These are phyloP conservation scores for Tautogolabrus adspersus DNA, from an alignment of 2,113 vertebrate genomes.

Conservation along the genomic window DNA sequence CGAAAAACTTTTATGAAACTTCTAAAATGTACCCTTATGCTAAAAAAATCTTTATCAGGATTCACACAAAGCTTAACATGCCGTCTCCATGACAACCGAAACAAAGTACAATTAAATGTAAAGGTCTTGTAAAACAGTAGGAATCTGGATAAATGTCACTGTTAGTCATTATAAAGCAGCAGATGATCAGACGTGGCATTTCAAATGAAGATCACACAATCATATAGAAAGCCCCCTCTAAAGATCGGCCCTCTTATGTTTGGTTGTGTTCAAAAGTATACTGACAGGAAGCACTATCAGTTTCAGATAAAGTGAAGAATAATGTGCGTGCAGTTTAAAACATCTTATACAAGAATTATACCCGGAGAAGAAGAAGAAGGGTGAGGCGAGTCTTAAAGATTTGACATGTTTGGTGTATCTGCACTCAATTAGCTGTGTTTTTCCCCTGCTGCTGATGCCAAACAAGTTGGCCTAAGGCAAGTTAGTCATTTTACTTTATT, in stretches of 20 bases:
- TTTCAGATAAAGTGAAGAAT: conserved; percentile 9
- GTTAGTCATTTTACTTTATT: conserved; percentile 41
- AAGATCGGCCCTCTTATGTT: neutral
- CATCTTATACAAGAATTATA: neutral
- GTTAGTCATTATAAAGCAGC: conserved; percentile 55
- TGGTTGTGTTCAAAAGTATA: conserved; percentile 32
- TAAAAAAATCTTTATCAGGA: neutral
- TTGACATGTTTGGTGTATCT: conserved; percentile 36
- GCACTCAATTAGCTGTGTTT: conserved; percentile 52
- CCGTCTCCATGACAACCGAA: neutral
- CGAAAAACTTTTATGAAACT: no score
- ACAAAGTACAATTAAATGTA: conserved; percentile 54
- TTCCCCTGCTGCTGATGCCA: conserved; percentile 45
- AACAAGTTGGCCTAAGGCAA: conserved; percentile 45
- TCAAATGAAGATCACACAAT: conserved; percentile 41
- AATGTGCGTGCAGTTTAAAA: neutral
- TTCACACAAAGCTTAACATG: neutral
- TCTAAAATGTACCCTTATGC: neutral
- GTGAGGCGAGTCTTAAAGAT: conserved; percentile 18
- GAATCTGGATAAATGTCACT: conserved; percentile 65
- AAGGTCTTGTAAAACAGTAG: conserved; percentile 65
- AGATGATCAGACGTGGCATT: conserved; percentile 64
- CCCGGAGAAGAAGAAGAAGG: conserved; percentile 10
- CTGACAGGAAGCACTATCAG: neutral
- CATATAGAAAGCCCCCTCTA: neutral